Conservation (phyloP, 2,888 invertebrate species). For the Rhagonycha fulva region DNA sequence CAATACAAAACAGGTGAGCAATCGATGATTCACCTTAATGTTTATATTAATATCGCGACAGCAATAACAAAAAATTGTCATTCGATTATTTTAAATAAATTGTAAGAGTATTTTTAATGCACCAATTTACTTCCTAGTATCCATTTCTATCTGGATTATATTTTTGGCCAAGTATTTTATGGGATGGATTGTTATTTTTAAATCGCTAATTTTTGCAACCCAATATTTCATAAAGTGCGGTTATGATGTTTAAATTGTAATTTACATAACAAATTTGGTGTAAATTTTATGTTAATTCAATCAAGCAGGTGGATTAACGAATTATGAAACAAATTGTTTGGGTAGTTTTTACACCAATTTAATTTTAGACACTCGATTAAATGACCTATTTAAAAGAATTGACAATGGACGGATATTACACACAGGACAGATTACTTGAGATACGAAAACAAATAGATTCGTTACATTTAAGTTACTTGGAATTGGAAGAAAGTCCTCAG, state of each 20-base stretch:
- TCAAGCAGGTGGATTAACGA: background rate
- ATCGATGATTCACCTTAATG: background rate
- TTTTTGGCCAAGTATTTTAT: conserved; percentile 7
- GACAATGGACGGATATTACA: conserved; percentile 59
- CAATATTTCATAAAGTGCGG: background rate
- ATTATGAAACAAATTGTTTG: background rate
- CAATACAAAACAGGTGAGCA: background rate
- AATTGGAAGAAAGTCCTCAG: conserved; percentile 78
- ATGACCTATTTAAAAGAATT: conserved; percentile 40
- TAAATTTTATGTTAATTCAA: background rate
- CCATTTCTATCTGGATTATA: conserved; percentile 1
- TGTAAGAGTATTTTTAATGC: background rate
- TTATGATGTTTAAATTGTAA: background rate
- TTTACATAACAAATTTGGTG: background rate
- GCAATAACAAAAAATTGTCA: background rate
- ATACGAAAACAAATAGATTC: conserved; percentile 76
- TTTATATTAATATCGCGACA: background rate
- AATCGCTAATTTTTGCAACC: conserved; percentile 2
- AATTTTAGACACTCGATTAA: conserved; percentile 6
- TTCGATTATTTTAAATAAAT: background rate
- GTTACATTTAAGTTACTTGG: conserved; percentile 78
- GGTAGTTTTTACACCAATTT: background rate
- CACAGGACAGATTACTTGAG: conserved; percentile 65
- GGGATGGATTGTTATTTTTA: conserved; percentile 1
- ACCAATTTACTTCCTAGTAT: conserved; percentile 4